phyloP scores from a whole-genome alignment of 2,797 vertebrate genomes.

The Myripristis murdjan region DNA sequence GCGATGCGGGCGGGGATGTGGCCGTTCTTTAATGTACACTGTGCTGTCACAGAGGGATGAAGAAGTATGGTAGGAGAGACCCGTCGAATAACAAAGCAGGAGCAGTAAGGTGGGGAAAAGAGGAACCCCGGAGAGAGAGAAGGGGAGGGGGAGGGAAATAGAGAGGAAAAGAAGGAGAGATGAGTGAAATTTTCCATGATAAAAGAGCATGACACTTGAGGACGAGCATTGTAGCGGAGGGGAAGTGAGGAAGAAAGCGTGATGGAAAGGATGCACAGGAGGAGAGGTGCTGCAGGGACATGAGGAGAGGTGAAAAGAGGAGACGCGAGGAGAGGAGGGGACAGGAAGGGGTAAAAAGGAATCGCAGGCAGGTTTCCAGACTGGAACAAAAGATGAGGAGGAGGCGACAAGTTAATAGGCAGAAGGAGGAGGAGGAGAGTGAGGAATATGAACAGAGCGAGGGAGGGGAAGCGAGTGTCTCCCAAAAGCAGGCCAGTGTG shows the following conservation, averaged over 20 bases:
- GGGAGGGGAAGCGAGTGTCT: constrained; percentile 44
- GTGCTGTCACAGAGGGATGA: constrained; percentile 62
- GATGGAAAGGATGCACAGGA: constrained; percentile 30
- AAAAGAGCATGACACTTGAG: too few species aligned
- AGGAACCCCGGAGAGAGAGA: not conserved
- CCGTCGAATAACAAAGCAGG: constrained; percentile 54
- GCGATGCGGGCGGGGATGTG: constrained; percentile 28
- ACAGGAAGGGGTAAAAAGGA: constrained; percentile 8
- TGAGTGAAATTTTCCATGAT: constrained; percentile 5
- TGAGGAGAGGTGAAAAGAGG: constrained; percentile 32
- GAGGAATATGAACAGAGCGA: constrained; percentile 13
- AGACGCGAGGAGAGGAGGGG: not conserved
- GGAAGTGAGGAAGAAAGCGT: constrained; percentile 16
- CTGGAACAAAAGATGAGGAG: constrained; percentile 20
- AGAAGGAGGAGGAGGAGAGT: constrained; percentile 38
- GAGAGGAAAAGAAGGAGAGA: not conserved
- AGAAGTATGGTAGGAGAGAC: constrained; percentile 40
- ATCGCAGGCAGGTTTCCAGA: constrained; percentile 33
- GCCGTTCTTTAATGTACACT: constrained; percentile 66
- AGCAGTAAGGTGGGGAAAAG: not conserved
- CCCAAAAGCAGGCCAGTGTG: constrained; percentile 79
- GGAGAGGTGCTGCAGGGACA: constrained; percentile 13
- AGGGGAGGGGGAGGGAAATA: not conserved
- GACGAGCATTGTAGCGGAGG: constrained; percentile 23
- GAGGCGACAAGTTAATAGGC: constrained; percentile 54